phyloP scores from a whole-genome alignment of 2,888 invertebrate genomes.

The Chalcosyrphus nemorum region DNA sequence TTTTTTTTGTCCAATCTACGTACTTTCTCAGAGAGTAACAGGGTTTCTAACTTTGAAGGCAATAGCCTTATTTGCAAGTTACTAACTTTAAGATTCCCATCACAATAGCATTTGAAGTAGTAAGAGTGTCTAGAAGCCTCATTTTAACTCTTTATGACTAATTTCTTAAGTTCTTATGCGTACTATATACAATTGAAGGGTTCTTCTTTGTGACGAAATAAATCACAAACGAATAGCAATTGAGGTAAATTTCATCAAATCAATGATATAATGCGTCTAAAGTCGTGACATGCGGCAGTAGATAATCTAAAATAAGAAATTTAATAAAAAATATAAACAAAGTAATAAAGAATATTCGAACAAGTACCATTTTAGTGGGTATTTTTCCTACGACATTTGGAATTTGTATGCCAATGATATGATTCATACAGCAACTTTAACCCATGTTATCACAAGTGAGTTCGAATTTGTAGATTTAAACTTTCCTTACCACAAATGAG shows the following conservation, averaged over 20 bases:
- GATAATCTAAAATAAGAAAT: constrained; percentile 15
- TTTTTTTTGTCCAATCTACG: neutral
- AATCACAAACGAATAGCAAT: neutral
- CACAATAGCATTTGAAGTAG: too few relatives aligned
- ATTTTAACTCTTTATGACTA: neutral
- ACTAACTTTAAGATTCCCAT: too few relatives aligned
- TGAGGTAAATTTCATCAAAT: neutral
- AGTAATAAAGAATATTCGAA: constrained; percentile 9
- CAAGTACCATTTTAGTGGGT: neutral
- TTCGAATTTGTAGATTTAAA: too few relatives aligned
- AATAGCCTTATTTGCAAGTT: too few relatives aligned
- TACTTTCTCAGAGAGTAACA: neutral
- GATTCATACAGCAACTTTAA: constrained; percentile 13
- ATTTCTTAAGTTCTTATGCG: too few relatives aligned
- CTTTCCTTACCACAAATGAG: too few relatives aligned
- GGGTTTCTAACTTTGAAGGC: neutral
- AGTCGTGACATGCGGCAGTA: neutral
- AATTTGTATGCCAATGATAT: neutral
- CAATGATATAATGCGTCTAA: neutral
- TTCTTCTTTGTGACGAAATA: neutral
- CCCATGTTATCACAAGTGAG: neutral
- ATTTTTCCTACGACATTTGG: neutral
- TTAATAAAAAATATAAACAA: constrained; percentile 10
- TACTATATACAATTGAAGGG: neutral
- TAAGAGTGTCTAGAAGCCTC: too few relatives aligned